phyloP scores from a whole-genome alignment of 1,140 invertebrate species.

The Caenorhabditis inopinata region DNA sequence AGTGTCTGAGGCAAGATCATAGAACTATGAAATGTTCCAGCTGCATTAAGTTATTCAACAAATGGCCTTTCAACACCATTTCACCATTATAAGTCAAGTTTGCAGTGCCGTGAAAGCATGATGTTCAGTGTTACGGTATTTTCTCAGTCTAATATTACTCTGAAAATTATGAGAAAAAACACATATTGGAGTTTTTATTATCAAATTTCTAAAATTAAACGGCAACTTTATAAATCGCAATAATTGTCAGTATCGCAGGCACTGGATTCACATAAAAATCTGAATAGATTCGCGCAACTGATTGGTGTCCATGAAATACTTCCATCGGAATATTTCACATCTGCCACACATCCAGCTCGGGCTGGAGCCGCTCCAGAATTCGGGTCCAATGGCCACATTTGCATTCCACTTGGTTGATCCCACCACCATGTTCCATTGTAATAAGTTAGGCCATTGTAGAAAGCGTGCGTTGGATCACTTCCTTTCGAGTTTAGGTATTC shows the following conservation, averaged over 20 bases:
- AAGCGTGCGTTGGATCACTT: neutral
- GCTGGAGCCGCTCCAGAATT: neutral
- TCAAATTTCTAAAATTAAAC: no score
- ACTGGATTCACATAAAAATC: neutral
- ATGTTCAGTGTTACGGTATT: no score
- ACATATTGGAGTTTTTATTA: no score
- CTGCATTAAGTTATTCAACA: no score
- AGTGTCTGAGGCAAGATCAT: no score
- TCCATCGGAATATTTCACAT: conserved; percentile 14
- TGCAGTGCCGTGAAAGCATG: no score
- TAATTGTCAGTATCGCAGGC: conserved; percentile 21
- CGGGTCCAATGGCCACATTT: neutral
- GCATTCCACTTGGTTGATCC: neutral
- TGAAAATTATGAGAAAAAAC: no score
- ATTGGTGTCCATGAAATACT: neutral
- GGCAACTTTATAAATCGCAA: neutral
- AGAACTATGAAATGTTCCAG: no score
- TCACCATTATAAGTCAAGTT: no score
- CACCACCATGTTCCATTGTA: conserved; percentile 9
- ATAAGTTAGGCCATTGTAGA: neutral
- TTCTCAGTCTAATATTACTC: no score
- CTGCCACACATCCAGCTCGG: neutral
- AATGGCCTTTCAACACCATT: no score
- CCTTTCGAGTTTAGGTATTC: conserved; percentile 6
- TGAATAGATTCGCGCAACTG: neutral